Percentiles rank a stretch among this genome's conserved stretches.
These are phyloP conservation scores for Littorina saxatilis DNA, from an alignment of 1,140 invertebrate species.

Conservation along the genomic window DNA sequence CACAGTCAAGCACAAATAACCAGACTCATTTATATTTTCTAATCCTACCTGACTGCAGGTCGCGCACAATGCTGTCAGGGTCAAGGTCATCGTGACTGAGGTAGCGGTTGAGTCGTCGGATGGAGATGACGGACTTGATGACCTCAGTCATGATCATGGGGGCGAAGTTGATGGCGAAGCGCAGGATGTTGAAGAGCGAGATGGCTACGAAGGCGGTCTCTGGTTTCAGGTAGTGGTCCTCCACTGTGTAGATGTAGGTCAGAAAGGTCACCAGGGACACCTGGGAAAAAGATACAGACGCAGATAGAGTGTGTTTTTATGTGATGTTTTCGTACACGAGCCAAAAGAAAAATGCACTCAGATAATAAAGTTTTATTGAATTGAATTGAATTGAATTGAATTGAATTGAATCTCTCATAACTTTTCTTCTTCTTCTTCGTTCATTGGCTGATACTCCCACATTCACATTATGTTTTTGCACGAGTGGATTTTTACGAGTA, in stretches of 20 bases:
- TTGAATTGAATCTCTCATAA: too few species aligned
- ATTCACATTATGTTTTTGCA: too few species aligned
- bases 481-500: too few species aligned
- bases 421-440: too few species aligned
- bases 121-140: slow-evolving; percentile 47
- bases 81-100: slow-evolving; percentile 46
- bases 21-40: too few species aligned
- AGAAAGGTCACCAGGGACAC: slow-evolving; percentile 80
- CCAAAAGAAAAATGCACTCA: too few species aligned
- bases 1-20: too few species aligned
- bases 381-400: too few species aligned
- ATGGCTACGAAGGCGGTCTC: slow-evolving; percentile 91
- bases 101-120: slow-evolving; percentile 35
- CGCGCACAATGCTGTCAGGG: neutral
- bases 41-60: neutral
- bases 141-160: slow-evolving; percentile 77
- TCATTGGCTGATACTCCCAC: too few species aligned
- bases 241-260: slow-evolving; percentile 74
- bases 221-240: slow-evolving; percentile 73
- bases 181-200: slow-evolving; percentile 96
- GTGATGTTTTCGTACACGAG: too few species aligned
- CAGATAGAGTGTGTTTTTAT: too few species aligned
- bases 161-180: slow-evolving; percentile 85
- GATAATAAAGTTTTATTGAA: too few species aligned
- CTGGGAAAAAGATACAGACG: slow-evolving; percentile 70